These are phyloP conservation scores for Chauna torquata DNA, from an alignment of 2,113 vertebrate genomes.

Conservation along the genomic window DNA sequence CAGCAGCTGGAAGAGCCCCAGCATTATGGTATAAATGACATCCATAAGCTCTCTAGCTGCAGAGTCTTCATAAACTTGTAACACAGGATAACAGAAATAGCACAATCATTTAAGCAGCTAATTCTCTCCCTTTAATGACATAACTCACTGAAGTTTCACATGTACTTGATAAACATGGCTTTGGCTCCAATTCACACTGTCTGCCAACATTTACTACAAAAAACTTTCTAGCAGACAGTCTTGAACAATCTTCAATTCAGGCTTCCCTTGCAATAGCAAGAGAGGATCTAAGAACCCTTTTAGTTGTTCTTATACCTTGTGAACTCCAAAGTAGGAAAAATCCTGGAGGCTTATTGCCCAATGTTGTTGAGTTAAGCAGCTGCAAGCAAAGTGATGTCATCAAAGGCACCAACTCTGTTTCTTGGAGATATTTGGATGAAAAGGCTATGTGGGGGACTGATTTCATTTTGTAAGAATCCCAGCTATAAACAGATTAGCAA, in stretches of 20 bases:
- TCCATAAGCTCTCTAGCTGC: neutral
- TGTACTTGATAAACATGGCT: neutral
- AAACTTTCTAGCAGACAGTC: neutral
- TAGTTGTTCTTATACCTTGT: neutral
- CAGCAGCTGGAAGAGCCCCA: neutral
- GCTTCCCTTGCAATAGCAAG: neutral
- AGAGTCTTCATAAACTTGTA: neutral
- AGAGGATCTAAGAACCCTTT: neutral
- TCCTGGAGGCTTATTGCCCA: neutral
- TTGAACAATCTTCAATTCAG: neutral
- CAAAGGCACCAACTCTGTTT: conserved; percentile 29
- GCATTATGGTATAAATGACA: neutral
- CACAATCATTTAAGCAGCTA: neutral
- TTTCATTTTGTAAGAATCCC: conserved; percentile 70
- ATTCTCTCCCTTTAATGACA: neutral
- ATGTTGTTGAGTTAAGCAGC: neutral
- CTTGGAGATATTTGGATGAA: conserved; percentile 41
- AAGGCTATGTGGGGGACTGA: conserved; percentile 34
- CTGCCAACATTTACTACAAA: neutral
- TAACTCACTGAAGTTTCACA: neutral
- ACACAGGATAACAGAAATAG: neutral
- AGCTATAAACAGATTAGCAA: conserved; percentile 62
- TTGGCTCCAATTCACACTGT: neutral
- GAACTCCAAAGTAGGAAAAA: neutral
- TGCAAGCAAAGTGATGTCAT: conserved; percentile 28